These are phyloP conservation scores for Raja brachyura DNA, from an alignment of 2,113 vertebrate species.

Conservation along the genomic window DNA sequence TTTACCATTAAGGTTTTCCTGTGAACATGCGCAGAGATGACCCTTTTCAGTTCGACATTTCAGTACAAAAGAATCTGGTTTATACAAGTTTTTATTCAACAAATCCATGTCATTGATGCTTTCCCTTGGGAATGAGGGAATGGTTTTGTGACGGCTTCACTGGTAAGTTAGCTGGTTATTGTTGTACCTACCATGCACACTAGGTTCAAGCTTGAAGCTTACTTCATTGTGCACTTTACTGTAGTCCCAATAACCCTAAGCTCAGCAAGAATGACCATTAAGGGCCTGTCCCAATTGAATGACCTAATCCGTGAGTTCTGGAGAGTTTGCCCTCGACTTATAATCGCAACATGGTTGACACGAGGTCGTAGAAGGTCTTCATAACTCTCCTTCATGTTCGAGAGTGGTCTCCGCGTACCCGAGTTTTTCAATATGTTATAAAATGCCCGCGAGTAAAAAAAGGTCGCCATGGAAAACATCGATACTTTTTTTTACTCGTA, in stretches of 20 bases:
- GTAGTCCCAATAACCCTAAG: not conserved
- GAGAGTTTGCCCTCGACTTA: no score
- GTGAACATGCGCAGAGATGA: not conserved
- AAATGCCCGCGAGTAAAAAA: no score
- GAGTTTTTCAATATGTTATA: no score
- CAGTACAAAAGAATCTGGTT: not conserved
- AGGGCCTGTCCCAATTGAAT: no score
- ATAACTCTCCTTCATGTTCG: no score
- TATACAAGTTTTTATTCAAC: not conserved
- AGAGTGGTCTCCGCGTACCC: no score
- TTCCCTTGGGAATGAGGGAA: not conserved
- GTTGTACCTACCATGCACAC: not conserved
- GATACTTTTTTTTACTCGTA: no score
- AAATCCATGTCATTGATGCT: not conserved
- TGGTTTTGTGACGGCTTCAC: not conserved
- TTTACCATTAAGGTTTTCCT: not conserved
- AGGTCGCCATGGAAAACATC: no score
- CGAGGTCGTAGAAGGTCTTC: no score
- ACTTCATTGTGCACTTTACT: not conserved
- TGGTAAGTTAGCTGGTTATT: not conserved
- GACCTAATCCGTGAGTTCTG: no score
- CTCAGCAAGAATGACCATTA: not conserved
- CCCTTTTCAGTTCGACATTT: not conserved
- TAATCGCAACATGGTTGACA: no score
- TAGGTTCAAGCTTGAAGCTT: not conserved